These are phyloP conservation scores for Mechanitis messenoides DNA, from an alignment of 2,888 invertebrate genomes.

Conservation along the genomic window DNA sequence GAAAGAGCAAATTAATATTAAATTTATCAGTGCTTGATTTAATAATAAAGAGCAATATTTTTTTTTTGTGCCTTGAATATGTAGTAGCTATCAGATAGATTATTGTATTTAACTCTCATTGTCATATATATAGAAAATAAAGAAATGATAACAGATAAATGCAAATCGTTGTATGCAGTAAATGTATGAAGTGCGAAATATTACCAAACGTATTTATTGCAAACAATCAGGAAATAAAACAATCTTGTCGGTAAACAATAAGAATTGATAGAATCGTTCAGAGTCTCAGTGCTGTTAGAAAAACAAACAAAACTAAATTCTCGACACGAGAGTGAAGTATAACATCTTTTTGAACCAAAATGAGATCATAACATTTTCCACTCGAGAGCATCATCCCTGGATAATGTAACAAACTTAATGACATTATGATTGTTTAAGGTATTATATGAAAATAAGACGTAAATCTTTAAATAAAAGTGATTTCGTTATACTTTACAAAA, in stretches of 20 bases:
- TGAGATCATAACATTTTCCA: slow-evolving; percentile 26
- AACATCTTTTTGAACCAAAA: slow-evolving; percentile 31
- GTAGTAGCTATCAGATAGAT: too few species aligned
- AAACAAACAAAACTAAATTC: slow-evolving; percentile 49
- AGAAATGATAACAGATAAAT: too few species aligned
- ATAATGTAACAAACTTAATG: slow-evolving; percentile 10
- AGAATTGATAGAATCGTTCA: slow-evolving; percentile 11
- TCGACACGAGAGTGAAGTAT: slow-evolving; percentile 38
- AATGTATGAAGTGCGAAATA: too few species aligned
- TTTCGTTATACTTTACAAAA: too few species aligned
- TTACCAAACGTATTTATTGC: too few species aligned
- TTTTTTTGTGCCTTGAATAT: too few species aligned
- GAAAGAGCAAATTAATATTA: too few species aligned
- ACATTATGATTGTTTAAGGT: not conserved
- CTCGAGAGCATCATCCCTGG: slow-evolving; percentile 18
- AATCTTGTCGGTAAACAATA: not conserved
- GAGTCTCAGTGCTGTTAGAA: slow-evolving; percentile 43
- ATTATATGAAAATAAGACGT: not conserved
- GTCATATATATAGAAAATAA: too few species aligned
- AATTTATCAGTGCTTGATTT: too few species aligned
- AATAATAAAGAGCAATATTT: too few species aligned
- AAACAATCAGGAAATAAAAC: not conserved
- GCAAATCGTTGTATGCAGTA: too few species aligned
- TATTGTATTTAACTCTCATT: too few species aligned
- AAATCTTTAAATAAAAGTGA: not conserved